These are phyloP conservation scores for Nineta flava DNA, from an alignment of 2,888 invertebrate genomes.

Conservation along the genomic window DNA sequence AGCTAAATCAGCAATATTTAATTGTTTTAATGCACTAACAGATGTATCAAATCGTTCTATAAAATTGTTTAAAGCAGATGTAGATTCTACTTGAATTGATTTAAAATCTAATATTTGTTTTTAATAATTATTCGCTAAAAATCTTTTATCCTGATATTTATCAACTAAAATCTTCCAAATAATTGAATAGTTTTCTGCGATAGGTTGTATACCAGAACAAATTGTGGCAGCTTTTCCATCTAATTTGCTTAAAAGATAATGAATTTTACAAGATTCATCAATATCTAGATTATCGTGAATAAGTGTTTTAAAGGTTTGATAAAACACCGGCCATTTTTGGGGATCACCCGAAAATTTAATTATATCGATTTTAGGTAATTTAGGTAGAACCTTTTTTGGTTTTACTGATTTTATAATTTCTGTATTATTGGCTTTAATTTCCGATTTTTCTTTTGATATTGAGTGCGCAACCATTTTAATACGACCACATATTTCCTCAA, in stretches of 20 bases:
- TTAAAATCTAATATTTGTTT: neutral
- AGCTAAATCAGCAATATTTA: neutral
- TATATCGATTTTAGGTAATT: no score
- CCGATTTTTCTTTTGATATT: neutral
- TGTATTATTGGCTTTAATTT: no score
- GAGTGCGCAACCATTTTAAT: neutral
- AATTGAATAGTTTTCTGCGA: neutral
- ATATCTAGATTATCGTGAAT: neutral
- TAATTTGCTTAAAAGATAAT: neutral
- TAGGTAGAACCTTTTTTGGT: no score
- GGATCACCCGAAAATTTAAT: neutral
- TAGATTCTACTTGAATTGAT: neutral
- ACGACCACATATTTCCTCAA: neutral
- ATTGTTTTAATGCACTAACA: neutral
- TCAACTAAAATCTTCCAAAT: neutral
- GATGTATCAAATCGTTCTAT: neutral
- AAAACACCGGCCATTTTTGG: neutral
- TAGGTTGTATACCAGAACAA: neutral
- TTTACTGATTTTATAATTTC: no score
- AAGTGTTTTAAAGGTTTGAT: neutral
- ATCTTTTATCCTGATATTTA: neutral
- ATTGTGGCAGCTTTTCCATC: neutral
- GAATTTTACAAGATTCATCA: neutral
- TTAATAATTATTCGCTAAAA: neutral
- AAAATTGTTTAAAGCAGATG: neutral